phyloP scores from a whole-genome alignment of 2,113 vertebrate species.

The Elgaria multicarinata region DNA sequence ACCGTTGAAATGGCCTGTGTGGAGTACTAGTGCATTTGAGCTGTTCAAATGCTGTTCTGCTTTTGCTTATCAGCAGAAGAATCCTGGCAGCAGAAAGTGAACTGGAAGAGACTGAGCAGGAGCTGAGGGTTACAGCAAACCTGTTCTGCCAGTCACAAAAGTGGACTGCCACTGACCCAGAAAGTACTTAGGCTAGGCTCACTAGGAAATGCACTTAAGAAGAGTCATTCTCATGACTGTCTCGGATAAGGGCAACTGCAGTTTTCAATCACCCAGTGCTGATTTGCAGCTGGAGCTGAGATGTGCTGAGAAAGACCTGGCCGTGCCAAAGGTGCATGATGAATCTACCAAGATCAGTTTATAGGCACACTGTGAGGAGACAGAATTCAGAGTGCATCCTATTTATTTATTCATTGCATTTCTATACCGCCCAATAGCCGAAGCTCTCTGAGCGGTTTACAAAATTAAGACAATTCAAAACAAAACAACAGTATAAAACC shows the following conservation, averaged over 20 bases:
- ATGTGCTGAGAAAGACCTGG: not conserved
- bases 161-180: rapidly evolving
- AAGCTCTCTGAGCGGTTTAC: too few relatives aligned
- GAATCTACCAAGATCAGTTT: not conserved
- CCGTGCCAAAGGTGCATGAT: not conserved
- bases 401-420: too few relatives aligned
- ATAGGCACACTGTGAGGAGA: not conserved
- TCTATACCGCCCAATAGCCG: too few relatives aligned
- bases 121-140: not conserved
- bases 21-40: conserved; percentile 40
- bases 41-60: conserved; percentile 33
- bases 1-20: conserved; percentile 20
- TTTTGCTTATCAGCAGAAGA: conserved; percentile 15
- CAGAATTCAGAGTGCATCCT: too few relatives aligned
- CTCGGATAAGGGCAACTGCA: not conserved
- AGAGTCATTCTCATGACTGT: not conserved
- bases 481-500: too few relatives aligned
- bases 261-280: not conserved
- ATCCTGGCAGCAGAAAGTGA: not conserved
- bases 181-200: not conserved
- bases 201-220: not conserved
- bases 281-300: not conserved
- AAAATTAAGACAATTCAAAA: too few relatives aligned
- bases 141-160: not conserved
- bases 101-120: not conserved